Conservation (phyloP, 1,140 invertebrate genomes). For the Spodoptera litura region DNA sequence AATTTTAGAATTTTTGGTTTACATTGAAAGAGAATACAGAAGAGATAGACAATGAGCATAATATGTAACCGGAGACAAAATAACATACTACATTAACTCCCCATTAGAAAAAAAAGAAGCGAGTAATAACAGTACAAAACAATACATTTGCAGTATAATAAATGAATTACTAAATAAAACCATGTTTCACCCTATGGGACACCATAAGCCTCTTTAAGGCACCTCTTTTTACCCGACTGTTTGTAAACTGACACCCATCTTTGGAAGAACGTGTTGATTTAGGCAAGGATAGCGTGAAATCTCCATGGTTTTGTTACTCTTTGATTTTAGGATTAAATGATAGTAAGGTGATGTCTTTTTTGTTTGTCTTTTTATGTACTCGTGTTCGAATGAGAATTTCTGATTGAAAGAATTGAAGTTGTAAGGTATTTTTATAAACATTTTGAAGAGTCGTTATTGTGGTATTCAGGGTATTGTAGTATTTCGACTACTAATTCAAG, state of each 20-base stretch:
- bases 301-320: constrained; percentile 31
- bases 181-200: background rate
- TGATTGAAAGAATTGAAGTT: background rate
- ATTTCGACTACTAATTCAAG: no score
- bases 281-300: constrained; percentile 39
- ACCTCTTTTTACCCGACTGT: background rate
- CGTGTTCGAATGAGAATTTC: background rate
- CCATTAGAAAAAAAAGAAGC: no score
- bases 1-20: no score
- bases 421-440: background rate
- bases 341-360: background rate
- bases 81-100: no score
- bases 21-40: no score
- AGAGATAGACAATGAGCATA: no score
- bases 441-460: no score
- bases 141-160: no score
- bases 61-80: no score
- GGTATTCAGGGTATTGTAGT: no score
- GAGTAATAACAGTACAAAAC: no score
- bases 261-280: constrained; percentile 28
- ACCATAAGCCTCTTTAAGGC: background rate
- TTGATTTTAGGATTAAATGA: constrained; percentile 32
- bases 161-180: background rate
- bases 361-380: background rate
- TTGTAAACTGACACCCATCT: constrained; percentile 18